These are phyloP conservation scores for Bugula neritina DNA, from an alignment of 2,888 invertebrate genomes.

Conservation along the genomic window DNA sequence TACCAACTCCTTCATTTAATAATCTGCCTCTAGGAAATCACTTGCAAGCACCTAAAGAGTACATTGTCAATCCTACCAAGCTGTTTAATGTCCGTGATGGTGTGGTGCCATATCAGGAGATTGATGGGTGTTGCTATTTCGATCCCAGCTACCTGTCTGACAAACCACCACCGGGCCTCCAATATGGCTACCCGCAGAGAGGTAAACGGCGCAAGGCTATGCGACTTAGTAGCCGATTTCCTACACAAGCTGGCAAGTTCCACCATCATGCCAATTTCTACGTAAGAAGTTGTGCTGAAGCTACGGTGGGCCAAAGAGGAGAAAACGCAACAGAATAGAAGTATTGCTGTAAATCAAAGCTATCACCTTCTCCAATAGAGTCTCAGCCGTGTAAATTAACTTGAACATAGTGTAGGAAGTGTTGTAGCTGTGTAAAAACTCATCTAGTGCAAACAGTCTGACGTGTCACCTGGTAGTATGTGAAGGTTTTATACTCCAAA, in stretches of 20 bases:
- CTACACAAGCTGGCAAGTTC: conserved; percentile 20
- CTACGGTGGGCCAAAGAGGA: background rate
- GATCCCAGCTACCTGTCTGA: conserved; percentile 6
- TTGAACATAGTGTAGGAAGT: background rate
- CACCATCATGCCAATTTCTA: conserved; percentile 24
- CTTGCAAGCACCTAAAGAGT: background rate
- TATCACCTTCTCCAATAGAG: no score
- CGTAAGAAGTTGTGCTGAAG: conserved; percentile 18
- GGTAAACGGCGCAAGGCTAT: conserved; percentile 23
- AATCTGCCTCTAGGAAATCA: background rate
- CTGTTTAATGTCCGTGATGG: conserved; percentile 1
- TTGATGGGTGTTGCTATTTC: conserved; percentile 23
- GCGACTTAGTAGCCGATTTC: conserved; percentile 18
- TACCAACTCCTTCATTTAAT: background rate
- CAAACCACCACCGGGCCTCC: conserved; percentile 8
- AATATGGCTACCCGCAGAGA: conserved; percentile 20
- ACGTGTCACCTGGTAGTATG: background rate
- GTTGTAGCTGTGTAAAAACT: background rate
- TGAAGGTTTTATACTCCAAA: background rate
- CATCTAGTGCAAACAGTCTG: background rate
- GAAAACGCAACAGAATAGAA: background rate
- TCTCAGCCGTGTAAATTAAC: background rate
- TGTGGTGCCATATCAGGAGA: conserved; percentile 13
- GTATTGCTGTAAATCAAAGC: background rate
- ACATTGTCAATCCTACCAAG: background rate